Percentiles rank a stretch among this genome's conserved stretches.
Conservation (phyloP, 2,888 invertebrate genomes). For the Alloscopus bannaensis region DNA sequence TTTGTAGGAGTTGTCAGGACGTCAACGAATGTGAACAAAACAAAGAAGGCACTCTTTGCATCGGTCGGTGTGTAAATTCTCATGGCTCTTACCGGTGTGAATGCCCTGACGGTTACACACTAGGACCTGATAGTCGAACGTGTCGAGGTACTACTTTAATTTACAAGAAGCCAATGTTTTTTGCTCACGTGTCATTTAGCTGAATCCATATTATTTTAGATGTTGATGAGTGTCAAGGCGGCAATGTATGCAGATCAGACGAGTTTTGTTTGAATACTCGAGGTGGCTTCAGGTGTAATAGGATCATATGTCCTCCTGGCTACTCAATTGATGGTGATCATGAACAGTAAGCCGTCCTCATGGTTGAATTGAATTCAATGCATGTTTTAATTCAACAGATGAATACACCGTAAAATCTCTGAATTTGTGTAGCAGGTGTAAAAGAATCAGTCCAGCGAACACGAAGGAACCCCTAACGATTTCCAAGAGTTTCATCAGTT, state of each 20-base stretch:
- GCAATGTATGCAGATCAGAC: slow-evolving; percentile 77
- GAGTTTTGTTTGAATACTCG: slow-evolving; percentile 93
- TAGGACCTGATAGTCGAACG: slow-evolving; percentile 84
- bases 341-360: slow-evolving; percentile 83
- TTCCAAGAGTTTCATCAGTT: slow-evolving; percentile 94
- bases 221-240: slow-evolving; percentile 83
- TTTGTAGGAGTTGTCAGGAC: slow-evolving; percentile 77
- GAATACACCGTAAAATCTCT: too few relatives aligned
- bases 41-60: slow-evolving; percentile 75
- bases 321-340: slow-evolving; percentile 86
- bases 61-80: slow-evolving; percentile 88
- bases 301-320: slow-evolving; percentile 88
- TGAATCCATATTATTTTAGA: slow-evolving; percentile 77
- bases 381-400: too few relatives aligned
- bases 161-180: not conserved
- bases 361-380: too few relatives aligned
- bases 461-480: slow-evolving; percentile 85
- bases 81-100: slow-evolving; percentile 86
- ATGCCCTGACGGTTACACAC: slow-evolving; percentile 87
- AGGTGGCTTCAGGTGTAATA: slow-evolving; percentile 91
- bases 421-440: slow-evolving; percentile 69
- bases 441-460: slow-evolving; percentile 63
- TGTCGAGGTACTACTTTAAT: slow-evolving; percentile 84
- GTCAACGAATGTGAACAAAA: slow-evolving; percentile 71
- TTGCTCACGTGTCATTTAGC: not conserved